Base-by-base conservation (phyloP, 2,113 vertebrate species). In the Leptodactylus fuscus region DNA sequence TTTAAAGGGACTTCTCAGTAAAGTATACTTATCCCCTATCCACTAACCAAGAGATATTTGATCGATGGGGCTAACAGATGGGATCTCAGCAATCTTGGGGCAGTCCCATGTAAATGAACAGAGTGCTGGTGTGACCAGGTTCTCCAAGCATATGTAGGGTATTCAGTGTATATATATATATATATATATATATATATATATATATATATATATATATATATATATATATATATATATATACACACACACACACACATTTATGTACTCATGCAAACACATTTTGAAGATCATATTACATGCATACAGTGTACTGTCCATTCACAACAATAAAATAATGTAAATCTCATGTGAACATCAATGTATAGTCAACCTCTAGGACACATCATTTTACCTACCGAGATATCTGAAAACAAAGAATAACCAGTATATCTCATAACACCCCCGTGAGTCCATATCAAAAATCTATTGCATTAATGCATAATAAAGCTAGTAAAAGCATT, bases 191-290 rank as follows among this genome's bases (percentile, higher is more conserved):
- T 22, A 55, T 55, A 55, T 55, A 51, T 55, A 55, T 55, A 55
- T 55, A 55, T 55, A 55, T 55, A 55, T 55, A 55, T 55, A 55
- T 55, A 55, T 55, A 55, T n/a, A n/a, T n/a, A n/a, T n/a, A n/a
- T 55, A 55, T 55, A 55, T 55, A 55, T 55, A 55, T 65, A 4
- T 32, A 32, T 32, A 34, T 27, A 11, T 9, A 27, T 27, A 60
- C 5, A 55, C 22, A 20, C 8, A 22, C 22, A 55, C 18, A 22
- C 53, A 55, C n/a, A n/a, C n/a, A n/a, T n/a, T n/a, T n/a, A n/a
- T n/a, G n/a, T n/a, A 58, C 9, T 22, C 53, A 58, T n/a, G 4
- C 20, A 27, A 9, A 62, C 24, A 32, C 27, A 60, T 10, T 12
- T 4, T 32, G 1, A 11, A 62, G 3, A 62, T 15, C 24, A 20